These are phyloP conservation scores for Aculops lycopersici DNA, from an alignment of 1,140 invertebrate species.

Conservation along the genomic window DNA sequence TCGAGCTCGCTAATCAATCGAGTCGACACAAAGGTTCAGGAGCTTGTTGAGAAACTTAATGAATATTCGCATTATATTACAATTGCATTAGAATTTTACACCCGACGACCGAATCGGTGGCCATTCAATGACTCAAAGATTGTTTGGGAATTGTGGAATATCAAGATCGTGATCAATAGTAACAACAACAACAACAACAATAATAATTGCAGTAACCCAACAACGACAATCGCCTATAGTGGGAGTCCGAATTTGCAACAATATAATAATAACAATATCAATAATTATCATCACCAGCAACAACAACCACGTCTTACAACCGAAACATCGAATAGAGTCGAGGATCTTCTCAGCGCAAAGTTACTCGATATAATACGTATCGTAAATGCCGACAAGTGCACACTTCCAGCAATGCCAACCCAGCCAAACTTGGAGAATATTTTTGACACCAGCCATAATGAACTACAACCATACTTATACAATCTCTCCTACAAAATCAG, in stretches of 20 bases:
- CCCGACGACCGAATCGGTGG: constrained; percentile 38
- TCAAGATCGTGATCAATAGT: constrained; percentile 52
- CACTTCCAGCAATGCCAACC: constrained; percentile 72
- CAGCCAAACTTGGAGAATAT: constrained; percentile 63
- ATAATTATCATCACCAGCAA: neutral
- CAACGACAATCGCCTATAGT: constrained; percentile 15
- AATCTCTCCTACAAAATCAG: constrained; percentile 22
- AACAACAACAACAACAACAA: neutral
- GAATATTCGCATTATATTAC: constrained; percentile 21
- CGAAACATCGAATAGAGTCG: constrained; percentile 22
- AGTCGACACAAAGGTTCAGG: constrained; percentile 42
- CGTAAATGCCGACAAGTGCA: constrained; percentile 61
- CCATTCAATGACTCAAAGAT: constrained; percentile 35
- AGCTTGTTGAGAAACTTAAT: constrained; percentile 12
- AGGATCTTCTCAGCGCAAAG: constrained; percentile 63
- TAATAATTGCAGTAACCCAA: neutral
- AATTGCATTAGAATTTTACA: constrained; percentile 73
- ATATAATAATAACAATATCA: neutral
- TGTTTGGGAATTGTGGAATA: constrained; percentile 89
- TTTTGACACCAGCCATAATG: constrained; percentile 62
- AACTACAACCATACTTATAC: constrained; percentile 81
- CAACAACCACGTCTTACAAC: neutral
- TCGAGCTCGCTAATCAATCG: constrained; percentile 36
- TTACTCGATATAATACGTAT: constrained; percentile 68
- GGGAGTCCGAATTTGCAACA: neutral